Evolutionary conservation across 1,140 invertebrate genomes (phyloP).

Genomic region (Megathymus violae): DNA sequence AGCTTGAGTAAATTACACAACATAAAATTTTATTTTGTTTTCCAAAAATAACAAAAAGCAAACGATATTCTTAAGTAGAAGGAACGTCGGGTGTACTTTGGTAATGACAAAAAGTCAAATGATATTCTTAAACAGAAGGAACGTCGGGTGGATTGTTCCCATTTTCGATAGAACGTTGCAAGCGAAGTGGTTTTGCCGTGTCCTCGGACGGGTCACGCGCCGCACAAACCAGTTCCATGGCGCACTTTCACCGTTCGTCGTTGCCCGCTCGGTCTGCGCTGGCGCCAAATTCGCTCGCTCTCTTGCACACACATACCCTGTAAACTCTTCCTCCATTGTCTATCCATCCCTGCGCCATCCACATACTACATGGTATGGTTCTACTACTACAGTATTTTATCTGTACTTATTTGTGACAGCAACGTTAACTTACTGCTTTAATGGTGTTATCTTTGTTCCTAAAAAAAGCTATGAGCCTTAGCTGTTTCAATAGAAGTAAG

Average conservation of each 20-base stretch:
- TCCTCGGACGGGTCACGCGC: slow-evolving; percentile 79
- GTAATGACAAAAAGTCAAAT: not conserved
- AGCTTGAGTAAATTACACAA: too few relatives aligned
- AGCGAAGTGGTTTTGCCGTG: slow-evolving; percentile 59
- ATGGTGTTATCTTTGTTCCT: too few relatives aligned
- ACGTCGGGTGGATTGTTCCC: slow-evolving; percentile 36
- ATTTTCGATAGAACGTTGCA: slow-evolving; percentile 52
- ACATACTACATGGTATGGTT: too few relatives aligned
- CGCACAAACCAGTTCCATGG: slow-evolving; percentile 73
- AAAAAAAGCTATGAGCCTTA: not conserved
- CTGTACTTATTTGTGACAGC: too few relatives aligned
- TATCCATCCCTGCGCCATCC: slow-evolving; percentile 1
- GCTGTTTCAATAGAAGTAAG: not conserved
- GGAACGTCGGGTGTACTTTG: too few relatives aligned
- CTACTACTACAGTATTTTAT: too few relatives aligned
- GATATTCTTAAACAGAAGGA: slow-evolving; percentile 11
- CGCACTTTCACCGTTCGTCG: slow-evolving; percentile 77
- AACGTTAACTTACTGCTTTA: too few relatives aligned
- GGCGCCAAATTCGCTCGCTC: slow-evolving; percentile 53
- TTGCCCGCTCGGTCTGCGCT: slow-evolving; percentile 55
- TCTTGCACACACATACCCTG: slow-evolving; percentile 54
- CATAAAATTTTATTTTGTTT: too few relatives aligned
- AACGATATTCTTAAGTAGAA: too few relatives aligned
- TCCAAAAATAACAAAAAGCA: too few relatives aligned
- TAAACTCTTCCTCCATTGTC: slow-evolving; percentile 41